These are phyloP conservation scores for Flabesymbios commensalis DNA, from an alignment of 2,888 invertebrate species.

Conservation along the genomic window DNA sequence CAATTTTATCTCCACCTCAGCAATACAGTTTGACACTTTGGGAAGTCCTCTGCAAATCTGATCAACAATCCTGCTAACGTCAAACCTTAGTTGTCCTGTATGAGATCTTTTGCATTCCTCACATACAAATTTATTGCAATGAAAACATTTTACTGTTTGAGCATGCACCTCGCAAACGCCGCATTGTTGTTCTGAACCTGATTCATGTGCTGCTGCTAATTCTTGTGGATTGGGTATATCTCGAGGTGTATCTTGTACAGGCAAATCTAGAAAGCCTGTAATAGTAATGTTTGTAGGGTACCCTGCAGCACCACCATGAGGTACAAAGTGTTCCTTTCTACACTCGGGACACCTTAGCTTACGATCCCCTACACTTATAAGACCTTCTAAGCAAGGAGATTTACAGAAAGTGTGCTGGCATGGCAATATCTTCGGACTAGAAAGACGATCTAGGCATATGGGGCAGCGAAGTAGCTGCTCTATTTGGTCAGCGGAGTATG, in stretches of 20 bases:
- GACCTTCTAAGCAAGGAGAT: slow-evolving; percentile 89
- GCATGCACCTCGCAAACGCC: slow-evolving; percentile 58
- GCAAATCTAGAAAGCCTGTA: slow-evolving; percentile 90
- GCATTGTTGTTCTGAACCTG: slow-evolving; percentile 61
- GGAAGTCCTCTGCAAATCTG: slow-evolving; percentile 75
- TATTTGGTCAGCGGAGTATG: slow-evolving; percentile 53
- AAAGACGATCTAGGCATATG: slow-evolving; percentile 95
- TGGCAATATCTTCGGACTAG: slow-evolving; percentile 97
- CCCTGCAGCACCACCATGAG: slow-evolving; percentile 87
- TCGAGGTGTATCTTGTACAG: too few species aligned
- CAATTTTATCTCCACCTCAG: slow-evolving; percentile 79
- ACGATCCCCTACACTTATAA: slow-evolving; percentile 74
- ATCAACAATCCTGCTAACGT: slow-evolving; percentile 83
- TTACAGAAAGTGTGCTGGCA: slow-evolving; percentile 99
- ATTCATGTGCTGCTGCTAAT: slow-evolving; percentile 30
- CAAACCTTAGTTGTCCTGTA: slow-evolving; percentile 90
- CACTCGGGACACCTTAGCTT: slow-evolving; percentile 98
- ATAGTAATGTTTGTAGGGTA: slow-evolving; percentile 96
- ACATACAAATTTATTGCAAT: slow-evolving; percentile 97
- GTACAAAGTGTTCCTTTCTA: slow-evolving; percentile 93
- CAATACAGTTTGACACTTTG: slow-evolving; percentile 44
- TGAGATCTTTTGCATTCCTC: slow-evolving; percentile 92
- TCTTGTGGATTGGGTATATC: too few species aligned
- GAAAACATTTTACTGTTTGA: slow-evolving; percentile 73
- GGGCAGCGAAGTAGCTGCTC: slow-evolving; percentile 97